These are phyloP conservation scores for Heliangelus exortis DNA, from an alignment of 2,797 vertebrate species.

Conservation along the genomic window DNA sequence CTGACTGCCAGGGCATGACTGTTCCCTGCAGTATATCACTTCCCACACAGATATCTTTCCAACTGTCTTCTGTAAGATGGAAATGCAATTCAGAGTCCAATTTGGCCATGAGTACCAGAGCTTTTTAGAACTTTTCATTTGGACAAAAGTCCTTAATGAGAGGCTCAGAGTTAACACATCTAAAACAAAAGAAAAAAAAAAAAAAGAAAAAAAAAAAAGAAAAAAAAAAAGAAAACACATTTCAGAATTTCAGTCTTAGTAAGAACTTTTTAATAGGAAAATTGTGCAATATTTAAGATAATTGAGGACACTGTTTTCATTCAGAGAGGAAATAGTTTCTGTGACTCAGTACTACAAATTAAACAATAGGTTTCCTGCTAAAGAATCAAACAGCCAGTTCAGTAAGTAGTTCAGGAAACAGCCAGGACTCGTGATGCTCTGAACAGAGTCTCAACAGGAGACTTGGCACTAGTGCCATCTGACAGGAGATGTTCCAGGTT, in stretches of 20 bases:
- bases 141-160: neutral
- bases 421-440: neutral
- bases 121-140: constrained; percentile 17
- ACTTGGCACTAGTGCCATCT: neutral
- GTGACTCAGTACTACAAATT: constrained; percentile 7
- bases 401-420: constrained; percentile 11
- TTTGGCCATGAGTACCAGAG: constrained; percentile 12
- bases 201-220: neutral
- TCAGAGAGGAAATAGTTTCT: constrained; percentile 25
- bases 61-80: constrained; percentile 7
- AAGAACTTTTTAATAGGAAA: neutral
- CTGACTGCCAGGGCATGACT: constrained; percentile 58
- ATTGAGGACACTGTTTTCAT: neutral
- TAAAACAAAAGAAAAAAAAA: neutral
- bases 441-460: neutral
- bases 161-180: neutral
- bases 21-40: constrained; percentile 39
- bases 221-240: neutral
- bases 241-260: neutral
- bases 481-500: neutral
- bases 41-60: constrained; percentile 62
- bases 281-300: neutral
- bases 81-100: constrained; percentile 30
- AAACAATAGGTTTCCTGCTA: constrained; percentile 37
- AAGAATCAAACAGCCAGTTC: neutral